Conservation (phyloP, 2,113 vertebrate species). For the Rhinoderma darwinii region DNA sequence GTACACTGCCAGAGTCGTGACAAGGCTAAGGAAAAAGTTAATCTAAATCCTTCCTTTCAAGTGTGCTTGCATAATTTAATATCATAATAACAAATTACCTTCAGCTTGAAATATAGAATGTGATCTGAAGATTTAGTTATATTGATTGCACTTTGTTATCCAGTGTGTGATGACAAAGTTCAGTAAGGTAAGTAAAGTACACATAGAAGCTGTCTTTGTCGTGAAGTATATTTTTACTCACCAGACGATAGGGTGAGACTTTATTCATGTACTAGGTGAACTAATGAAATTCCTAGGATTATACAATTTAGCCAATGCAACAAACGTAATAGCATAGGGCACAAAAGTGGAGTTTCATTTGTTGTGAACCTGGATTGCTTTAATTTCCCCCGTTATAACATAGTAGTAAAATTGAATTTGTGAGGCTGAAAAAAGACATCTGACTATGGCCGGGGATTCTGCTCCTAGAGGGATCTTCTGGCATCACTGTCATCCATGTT, state of each 20-base stretch:
- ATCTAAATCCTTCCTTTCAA: slow-evolving; percentile 40
- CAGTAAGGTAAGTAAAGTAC: not conserved
- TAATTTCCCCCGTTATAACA: too few relatives aligned
- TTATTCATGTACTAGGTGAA: not conserved
- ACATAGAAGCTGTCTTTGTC: not conserved
- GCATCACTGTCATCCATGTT: too few relatives aligned
- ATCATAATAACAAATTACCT: slow-evolving; percentile 38
- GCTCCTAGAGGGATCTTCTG: too few relatives aligned
- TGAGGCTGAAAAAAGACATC: too few relatives aligned
- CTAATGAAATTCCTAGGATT: not conserved
- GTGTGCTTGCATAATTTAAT: slow-evolving; percentile 36
- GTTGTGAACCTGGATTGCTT: too few relatives aligned
- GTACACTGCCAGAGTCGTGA: slow-evolving; percentile 11
- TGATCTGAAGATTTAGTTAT: not conserved
- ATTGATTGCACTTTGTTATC: not conserved
- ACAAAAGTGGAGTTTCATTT: too few relatives aligned
- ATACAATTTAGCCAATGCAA: too few relatives aligned
- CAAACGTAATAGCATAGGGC: not conserved
- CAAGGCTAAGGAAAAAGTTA: slow-evolving; percentile 1
- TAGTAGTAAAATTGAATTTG: too few relatives aligned
- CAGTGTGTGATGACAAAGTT: not conserved
- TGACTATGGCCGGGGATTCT: too few relatives aligned
- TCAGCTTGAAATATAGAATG: slow-evolving; percentile 1
- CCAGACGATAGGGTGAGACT: not conserved
- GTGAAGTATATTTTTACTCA: not conserved